Conservation (phyloP, 2,888 invertebrate genomes). For the Ischnus inquisitorius region DNA sequence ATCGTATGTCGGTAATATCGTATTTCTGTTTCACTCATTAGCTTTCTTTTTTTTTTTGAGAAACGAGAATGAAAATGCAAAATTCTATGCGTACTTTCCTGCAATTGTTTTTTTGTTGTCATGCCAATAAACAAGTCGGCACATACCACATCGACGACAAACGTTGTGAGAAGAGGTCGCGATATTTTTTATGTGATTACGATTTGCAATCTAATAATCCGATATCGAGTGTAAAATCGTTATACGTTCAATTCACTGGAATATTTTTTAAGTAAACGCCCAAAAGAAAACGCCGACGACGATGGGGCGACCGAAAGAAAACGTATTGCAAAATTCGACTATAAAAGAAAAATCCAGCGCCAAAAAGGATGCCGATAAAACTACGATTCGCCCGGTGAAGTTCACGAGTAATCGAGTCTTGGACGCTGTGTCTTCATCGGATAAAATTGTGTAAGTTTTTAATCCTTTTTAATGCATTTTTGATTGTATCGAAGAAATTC, state of each 20-base stretch:
- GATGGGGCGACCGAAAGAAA: not conserved
- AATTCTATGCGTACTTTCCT: not conserved
- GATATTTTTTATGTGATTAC: not conserved
- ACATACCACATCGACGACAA: conserved; percentile 1
- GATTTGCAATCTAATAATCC: not conserved
- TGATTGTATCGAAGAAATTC: not conserved
- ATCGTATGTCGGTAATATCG: not conserved
- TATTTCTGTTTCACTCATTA: not conserved
- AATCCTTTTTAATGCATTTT: not conserved
- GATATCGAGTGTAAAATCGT: not conserved
- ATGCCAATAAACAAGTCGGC: not conserved
- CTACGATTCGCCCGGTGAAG: not conserved
- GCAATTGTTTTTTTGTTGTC: conserved; percentile 1
- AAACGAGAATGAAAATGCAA: not conserved
- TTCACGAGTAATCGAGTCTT: conserved; percentile 11
- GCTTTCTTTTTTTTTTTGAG: not conserved
- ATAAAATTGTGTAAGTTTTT: conserved; percentile 32
- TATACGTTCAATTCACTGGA: too few species aligned
- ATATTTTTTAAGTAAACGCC: not conserved
- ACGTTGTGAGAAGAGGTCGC: not conserved
- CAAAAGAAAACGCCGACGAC: not conserved
- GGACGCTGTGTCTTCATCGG: conserved; percentile 11
- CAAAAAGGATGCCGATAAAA: not conserved
- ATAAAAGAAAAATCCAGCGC: not conserved
- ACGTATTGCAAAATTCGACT: not conserved